Evolutionary conservation across 2,113 vertebrate species (phyloP).

Genomic region (Brienomyrus longianalis): DNA sequence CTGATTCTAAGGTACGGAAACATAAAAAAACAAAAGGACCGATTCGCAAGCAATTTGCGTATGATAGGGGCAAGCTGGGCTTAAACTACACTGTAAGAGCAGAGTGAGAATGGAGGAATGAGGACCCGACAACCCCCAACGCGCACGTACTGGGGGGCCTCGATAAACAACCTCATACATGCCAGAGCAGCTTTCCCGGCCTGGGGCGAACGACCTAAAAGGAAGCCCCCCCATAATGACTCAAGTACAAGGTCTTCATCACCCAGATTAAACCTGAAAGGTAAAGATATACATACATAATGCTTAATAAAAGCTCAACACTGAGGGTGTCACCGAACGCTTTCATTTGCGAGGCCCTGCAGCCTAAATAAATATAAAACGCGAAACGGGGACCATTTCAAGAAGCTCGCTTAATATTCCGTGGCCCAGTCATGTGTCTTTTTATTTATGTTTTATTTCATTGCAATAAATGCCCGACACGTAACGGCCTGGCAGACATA

Average conservation of each 20-base stretch:
- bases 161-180: not conserved
- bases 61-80: constrained; percentile 24
- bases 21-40: constrained; percentile 37
- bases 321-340: not conserved
- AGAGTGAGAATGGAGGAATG: constrained; percentile 6
- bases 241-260: constrained; percentile 8
- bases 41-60: constrained; percentile 41
- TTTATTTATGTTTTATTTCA: not conserved
- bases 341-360: not conserved
- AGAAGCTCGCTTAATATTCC: not conserved
- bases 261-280: constrained; percentile 17
- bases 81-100: constrained; percentile 36
- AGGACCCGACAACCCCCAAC: not conserved
- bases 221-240: not conserved
- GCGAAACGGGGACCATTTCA: not conserved
- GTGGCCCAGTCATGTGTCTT: not conserved
- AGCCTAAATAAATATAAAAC: not conserved
- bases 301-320: not conserved
- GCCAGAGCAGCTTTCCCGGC: not conserved
- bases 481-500: not conserved
- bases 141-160: not conserved
- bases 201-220: not conserved
- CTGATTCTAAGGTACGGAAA: constrained; percentile 30
- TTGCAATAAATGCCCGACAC: not conserved
- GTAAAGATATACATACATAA: not conserved